phyloP scores from a whole-genome alignment of 2,888 invertebrate genomes.

The Aporophyla nigra region DNA sequence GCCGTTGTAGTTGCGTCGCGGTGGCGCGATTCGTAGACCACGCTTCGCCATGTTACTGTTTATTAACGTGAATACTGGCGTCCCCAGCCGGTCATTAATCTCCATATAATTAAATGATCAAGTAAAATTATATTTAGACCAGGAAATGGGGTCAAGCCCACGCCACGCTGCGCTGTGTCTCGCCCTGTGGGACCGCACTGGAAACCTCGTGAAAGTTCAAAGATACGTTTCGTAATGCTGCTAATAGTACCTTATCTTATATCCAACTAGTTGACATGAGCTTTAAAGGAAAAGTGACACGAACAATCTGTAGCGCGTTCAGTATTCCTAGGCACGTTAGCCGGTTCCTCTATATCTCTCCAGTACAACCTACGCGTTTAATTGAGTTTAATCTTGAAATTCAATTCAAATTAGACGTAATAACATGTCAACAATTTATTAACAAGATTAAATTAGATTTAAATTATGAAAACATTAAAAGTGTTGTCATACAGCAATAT shows the following conservation, averaged over 20 bases:
- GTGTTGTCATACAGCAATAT: slow-evolving; percentile 37
- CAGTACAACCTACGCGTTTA: slow-evolving; percentile 30
- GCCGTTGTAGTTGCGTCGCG: slow-evolving; percentile 16
- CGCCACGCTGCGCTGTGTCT: slow-evolving; percentile 76
- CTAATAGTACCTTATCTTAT: slow-evolving; percentile 51
- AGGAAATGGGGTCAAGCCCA: slow-evolving; percentile 87
- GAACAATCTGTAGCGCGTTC: slow-evolving; percentile 50
- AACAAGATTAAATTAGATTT: slow-evolving; percentile 40
- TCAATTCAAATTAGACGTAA: slow-evolving; percentile 52
- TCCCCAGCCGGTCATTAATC: slow-evolving; percentile 87
- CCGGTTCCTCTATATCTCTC: slow-evolving; percentile 32
- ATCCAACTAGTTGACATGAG: slow-evolving; percentile 52
- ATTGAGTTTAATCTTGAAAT: slow-evolving; percentile 51
- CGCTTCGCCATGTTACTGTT: slow-evolving; percentile 66
- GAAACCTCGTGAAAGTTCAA: slow-evolving; percentile 75
- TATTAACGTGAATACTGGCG: slow-evolving; percentile 87
- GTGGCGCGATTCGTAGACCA: slow-evolving; percentile 5
- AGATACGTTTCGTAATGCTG: slow-evolving; percentile 57
- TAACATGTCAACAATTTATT: slow-evolving; percentile 44
- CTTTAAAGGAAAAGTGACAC: slow-evolving; percentile 58
- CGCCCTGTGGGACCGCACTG: slow-evolving; percentile 74
- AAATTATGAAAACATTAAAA: slow-evolving; percentile 34
- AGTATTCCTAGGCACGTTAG: slow-evolving; percentile 30
- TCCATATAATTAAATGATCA: slow-evolving; percentile 91
- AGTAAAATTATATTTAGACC: slow-evolving; percentile 90